phyloP scores from a whole-genome alignment of 2,888 invertebrate genomes.

The Cotesia congregata region DNA sequence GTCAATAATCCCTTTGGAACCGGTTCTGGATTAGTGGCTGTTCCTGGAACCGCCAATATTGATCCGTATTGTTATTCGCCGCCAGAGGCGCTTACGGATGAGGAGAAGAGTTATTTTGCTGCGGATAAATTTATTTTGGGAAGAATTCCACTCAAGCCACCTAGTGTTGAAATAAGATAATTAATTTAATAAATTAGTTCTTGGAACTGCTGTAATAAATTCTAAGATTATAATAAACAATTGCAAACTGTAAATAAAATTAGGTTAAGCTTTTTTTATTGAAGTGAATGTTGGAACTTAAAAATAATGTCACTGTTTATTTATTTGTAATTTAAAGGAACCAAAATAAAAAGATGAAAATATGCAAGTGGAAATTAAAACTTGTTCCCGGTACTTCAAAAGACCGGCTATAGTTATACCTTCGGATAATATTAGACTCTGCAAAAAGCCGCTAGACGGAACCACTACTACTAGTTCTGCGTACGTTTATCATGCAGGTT shows the following conservation, averaged over 20 bases:
- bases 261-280: too few relatives aligned
- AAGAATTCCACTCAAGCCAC: constrained; percentile 63
- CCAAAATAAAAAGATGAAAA: not conserved
- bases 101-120: constrained; percentile 60
- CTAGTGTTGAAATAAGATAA: constrained; percentile 62
- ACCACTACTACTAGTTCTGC: constrained; percentile 60
- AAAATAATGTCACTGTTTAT: too few relatives aligned
- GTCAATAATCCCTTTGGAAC: not conserved
- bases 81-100: constrained; percentile 60
- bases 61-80: constrained; percentile 58
- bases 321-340: not conserved
- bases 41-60: constrained; percentile 40
- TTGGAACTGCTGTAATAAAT: not conserved
- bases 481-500: constrained; percentile 59
- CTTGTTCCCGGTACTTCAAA: constrained; percentile 43
- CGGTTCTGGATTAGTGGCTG: too few relatives aligned
- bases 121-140: constrained; percentile 59
- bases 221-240: not conserved
- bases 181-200: not conserved
- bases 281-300: too few relatives aligned
- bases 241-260: too few relatives aligned
- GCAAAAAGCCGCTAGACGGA: constrained; percentile 56
- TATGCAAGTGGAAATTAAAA: not conserved
- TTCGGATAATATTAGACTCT: constrained; percentile 58
- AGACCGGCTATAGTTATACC: constrained; percentile 61